phyloP scores from a whole-genome alignment of 1,140 invertebrate species.

The Euschistus heros region DNA sequence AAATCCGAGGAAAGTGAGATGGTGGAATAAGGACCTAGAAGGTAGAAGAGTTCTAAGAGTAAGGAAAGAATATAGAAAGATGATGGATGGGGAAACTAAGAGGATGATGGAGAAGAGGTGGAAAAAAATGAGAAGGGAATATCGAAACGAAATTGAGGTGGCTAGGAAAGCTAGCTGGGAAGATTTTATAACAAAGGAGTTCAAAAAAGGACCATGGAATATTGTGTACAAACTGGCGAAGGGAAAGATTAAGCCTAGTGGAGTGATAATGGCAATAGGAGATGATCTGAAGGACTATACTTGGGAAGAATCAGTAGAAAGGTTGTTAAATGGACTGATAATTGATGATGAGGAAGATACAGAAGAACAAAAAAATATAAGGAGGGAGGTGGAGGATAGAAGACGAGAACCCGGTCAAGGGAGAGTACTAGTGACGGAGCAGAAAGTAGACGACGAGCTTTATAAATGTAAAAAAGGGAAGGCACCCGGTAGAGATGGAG shows the following conservation, averaged over 20 bases:
- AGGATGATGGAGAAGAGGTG: no score
- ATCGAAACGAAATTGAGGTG: not conserved
- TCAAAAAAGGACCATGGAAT: not conserved
- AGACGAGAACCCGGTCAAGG: no score
- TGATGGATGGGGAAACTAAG: not conserved
- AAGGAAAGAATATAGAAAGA: not conserved
- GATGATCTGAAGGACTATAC: not conserved
- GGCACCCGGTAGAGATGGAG: not conserved
- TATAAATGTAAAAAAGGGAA: not conserved
- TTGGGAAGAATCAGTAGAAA: not conserved
- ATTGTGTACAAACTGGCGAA: not conserved
- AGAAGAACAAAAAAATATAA: not conserved
- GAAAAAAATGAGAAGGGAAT: not conserved
- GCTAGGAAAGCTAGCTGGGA: not conserved
- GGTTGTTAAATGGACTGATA: not conserved
- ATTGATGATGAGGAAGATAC: not conserved
- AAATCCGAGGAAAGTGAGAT: not conserved
- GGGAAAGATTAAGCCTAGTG: not conserved
- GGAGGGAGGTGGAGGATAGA: no score
- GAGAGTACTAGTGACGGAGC: not conserved
- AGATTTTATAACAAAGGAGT: not conserved
- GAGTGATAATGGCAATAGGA: not conserved
- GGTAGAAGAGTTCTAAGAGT: not conserved
- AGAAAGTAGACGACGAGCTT: not conserved
- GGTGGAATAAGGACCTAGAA: not conserved